Conservation (phyloP, 2,888 invertebrate genomes). For the Neoascia interrupta region DNA sequence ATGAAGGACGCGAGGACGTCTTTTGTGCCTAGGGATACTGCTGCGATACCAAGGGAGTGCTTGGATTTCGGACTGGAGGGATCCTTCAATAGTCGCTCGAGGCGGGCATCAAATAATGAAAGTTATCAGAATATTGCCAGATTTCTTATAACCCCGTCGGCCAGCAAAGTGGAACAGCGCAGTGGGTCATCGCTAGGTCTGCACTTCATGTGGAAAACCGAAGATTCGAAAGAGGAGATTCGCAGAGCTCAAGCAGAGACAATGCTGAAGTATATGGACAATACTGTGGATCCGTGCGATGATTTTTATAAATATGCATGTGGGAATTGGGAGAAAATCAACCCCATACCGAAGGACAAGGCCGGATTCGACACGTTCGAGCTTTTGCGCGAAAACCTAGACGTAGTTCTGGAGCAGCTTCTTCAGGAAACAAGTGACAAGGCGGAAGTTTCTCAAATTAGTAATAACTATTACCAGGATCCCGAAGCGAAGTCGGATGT, state of each 20-base stretch:
- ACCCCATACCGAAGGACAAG: conserved; percentile 94
- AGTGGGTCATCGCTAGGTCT: conserved; percentile 70
- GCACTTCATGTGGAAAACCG: conserved; percentile 75
- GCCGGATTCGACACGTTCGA: conserved; percentile 94
- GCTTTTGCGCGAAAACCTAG: conserved; percentile 90
- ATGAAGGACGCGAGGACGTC: conserved; percentile 84
- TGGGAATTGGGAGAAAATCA: conserved; percentile 91
- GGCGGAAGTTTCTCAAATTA: conserved; percentile 61
- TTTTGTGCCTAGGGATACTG: conserved; percentile 82
- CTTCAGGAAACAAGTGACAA: conserved; percentile 80
- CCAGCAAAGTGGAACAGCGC: not conserved
- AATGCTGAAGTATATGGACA: conserved; percentile 90
- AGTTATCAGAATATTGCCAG: conserved; percentile 19
- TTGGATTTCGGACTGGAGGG: conserved; percentile 60
- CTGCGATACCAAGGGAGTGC: conserved; percentile 80
- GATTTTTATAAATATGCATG: conserved; percentile 93
- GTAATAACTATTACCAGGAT: conserved; percentile 71
- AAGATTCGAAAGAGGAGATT: conserved; percentile 80
- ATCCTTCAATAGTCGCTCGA: conserved; percentile 22
- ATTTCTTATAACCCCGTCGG: not conserved
- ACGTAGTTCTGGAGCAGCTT: conserved; percentile 84
- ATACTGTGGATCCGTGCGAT: conserved; percentile 86
- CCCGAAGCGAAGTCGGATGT: conserved; percentile 71
- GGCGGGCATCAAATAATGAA: conserved; percentile 18
- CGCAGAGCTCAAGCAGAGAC: conserved; percentile 84